phyloP scores from a whole-genome alignment of 2,888 invertebrate genomes.

The Drosophila parthenogenetica region DNA sequence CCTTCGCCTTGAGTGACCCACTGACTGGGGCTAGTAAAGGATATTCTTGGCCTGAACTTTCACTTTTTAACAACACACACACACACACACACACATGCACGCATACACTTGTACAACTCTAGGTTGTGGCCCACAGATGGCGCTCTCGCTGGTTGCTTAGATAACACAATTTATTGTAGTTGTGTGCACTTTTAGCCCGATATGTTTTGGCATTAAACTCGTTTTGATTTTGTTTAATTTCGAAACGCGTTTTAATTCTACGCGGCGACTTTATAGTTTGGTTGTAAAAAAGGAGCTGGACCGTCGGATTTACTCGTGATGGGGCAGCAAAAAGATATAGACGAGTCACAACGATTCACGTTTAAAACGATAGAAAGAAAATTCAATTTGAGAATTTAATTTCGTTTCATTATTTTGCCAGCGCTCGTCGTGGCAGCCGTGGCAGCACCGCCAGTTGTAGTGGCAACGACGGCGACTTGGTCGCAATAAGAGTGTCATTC shows the following conservation, averaged over 20 bases:
- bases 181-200: slow-evolving; percentile 30
- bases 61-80: slow-evolving; percentile 57
- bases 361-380: slow-evolving; percentile 29
- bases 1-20: slow-evolving; percentile 49
- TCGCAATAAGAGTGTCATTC: slow-evolving; percentile 85
- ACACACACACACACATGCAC: slow-evolving; percentile 27
- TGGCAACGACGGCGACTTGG: slow-evolving; percentile 72
- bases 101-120: slow-evolving; percentile 14
- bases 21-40: slow-evolving; percentile 31
- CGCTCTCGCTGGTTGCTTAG: slow-evolving; percentile 50
- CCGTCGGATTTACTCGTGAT: slow-evolving; percentile 24
- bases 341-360: slow-evolving; percentile 35
- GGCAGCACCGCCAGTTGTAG: slow-evolving; percentile 72
- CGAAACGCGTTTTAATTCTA: slow-evolving; percentile 22
- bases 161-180: slow-evolving; percentile 47
- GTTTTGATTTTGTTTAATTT: not conserved
- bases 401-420: slow-evolving; percentile 68
- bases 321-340: not conserved
- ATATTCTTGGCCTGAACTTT: slow-evolving; percentile 61
- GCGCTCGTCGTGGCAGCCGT: slow-evolving; percentile 73
- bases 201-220: slow-evolving; percentile 31
- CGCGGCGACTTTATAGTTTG: slow-evolving; percentile 34
- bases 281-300: slow-evolving; percentile 33
- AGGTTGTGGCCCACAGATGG: slow-evolving; percentile 40
- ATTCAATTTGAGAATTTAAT: slow-evolving; percentile 44